phyloP scores from a whole-genome alignment of 1,140 invertebrate species.

The Dinothrombium tinctorium region DNA sequence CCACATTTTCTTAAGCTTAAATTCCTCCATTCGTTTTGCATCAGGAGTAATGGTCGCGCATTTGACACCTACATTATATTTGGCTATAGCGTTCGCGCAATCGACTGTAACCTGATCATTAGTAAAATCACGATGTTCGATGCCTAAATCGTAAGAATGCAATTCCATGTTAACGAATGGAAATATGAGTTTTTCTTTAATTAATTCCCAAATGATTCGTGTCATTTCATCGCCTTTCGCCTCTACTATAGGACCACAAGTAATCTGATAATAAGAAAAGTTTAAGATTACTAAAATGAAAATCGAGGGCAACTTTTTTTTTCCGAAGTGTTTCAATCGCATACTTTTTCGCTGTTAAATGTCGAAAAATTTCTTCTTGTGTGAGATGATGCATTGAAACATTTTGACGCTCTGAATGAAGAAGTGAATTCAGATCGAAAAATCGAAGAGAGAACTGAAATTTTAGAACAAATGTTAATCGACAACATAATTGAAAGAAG shows the following conservation, averaged over 20 bases:
- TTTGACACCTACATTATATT: conserved; percentile 95
- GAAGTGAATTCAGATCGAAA: no score
- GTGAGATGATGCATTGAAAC: neutral
- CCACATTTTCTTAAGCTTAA: conserved; percentile 97
- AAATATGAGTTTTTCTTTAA: conserved; percentile 49
- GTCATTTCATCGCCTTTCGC: conserved; percentile 98
- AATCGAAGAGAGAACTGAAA: no score
- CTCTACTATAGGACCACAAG: conserved; percentile 55
- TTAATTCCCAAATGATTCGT: conserved; percentile 52
- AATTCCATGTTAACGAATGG: conserved; percentile 66
- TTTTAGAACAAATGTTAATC: no score
- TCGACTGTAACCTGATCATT: conserved; percentile 87
- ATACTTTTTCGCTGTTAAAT: no score
- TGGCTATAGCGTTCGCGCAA: conserved; percentile 84
- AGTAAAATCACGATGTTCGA: conserved; percentile 78
- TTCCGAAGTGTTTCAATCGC: no score
- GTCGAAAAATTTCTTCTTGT: no score
- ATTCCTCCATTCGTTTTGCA: conserved; percentile 56
- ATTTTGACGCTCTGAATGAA: no score
- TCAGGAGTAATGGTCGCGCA: conserved; percentile 94
- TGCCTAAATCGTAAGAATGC: conserved; percentile 82
- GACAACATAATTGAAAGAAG: no score
- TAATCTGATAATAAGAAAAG: conserved; percentile 4
- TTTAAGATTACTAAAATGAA: no score
- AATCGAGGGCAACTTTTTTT: no score